Base-by-base conservation (phyloP, 23 tunicate genomes). In the Phallusia fumigata region DNA sequence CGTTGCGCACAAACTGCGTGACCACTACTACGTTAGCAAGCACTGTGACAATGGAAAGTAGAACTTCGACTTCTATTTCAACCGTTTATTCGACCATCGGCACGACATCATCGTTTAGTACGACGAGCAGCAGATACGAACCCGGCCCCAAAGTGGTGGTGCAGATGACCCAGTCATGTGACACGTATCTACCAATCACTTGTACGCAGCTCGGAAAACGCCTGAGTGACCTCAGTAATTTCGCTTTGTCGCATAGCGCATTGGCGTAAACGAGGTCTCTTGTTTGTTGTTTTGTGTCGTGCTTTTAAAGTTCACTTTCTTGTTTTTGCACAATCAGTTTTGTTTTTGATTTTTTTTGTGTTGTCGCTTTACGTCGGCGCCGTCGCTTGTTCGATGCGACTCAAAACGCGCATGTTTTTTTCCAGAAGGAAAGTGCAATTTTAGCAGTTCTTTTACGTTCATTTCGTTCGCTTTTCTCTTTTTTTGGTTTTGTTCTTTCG, bases 91-190 rank as follows among this genome's bases (percentile, higher is more conserved):
- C 78, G 47, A 74, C 78, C 12, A 80, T 78, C 77, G 83, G 86
- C 33, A 53, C 84, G 21, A 51, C 80, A 31, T 19, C 81, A 35
- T 36, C 76, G 26, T 18, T 52, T 8, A 74, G 40, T 19, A 32
- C 77, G 11, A 30, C 77, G 13, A 19, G 40, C 31, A 32, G 76
- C 26, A 53, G 31, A 18, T 35, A 40, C 40, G 69, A 84, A 51
- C 33, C 73, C 28, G 79, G 79, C 51, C 86, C 95, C 8, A 91
- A 86, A 83, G 96, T 91, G n/a, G 96, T 91, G 36, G 96, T 91
- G 45, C 91, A 91, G 58, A 76, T 86, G 83, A 91, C 85, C 34
- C 82, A 91, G 35, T 78, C 84, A 30, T 80, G 90, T 30, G 84
- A 69, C 44, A 75, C 87, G 69, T 86, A 84, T 65, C 82, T 91